A percentile compares a stretch with the other conserved stretches of the same genome.
Evolutionary conservation across 2,888 invertebrate genomes (phyloP).

Genomic region (Rhodophaea formosa): DNA sequence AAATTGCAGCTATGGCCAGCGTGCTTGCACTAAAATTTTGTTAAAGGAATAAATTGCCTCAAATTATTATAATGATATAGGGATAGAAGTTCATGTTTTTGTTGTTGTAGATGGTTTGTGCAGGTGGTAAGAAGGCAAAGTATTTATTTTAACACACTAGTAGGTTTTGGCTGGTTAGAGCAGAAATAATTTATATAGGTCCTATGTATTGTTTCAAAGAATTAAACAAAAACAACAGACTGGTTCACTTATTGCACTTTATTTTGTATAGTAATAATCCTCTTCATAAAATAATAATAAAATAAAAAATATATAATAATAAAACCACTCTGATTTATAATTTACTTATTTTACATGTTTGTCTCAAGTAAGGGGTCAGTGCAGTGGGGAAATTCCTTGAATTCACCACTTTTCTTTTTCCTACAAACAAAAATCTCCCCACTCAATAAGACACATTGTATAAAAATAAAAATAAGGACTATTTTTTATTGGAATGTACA

Average conservation of each 20-base stretch:
- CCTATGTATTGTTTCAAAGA: neutral
- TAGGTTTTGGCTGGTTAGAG: neutral
- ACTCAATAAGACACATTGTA: too few species aligned
- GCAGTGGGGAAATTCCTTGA: too few species aligned
- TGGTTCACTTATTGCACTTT: neutral
- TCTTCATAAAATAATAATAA: neutral
- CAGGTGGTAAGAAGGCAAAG: too few species aligned
- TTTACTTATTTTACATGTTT: neutral
- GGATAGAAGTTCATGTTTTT: too few species aligned
- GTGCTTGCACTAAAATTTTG: too few species aligned
- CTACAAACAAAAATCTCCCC: too few species aligned
- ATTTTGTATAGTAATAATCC: neutral
- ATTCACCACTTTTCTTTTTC: too few species aligned
- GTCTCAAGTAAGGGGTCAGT: too few species aligned
- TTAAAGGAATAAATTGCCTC: too few species aligned
- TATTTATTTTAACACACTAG: neutral
- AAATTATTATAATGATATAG: too few species aligned
- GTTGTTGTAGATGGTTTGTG: too few species aligned
- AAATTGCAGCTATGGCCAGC: too few species aligned
- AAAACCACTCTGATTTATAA: neutral
- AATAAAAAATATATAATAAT: neutral
- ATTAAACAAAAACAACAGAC: neutral
- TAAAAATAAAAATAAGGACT: neutral
- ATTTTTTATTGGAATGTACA: conserved; percentile 6
- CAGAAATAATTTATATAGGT: neutral